Base-by-base conservation (phyloP, 1,140 invertebrate species). In the Lordiphosa stackelbergi region DNA sequence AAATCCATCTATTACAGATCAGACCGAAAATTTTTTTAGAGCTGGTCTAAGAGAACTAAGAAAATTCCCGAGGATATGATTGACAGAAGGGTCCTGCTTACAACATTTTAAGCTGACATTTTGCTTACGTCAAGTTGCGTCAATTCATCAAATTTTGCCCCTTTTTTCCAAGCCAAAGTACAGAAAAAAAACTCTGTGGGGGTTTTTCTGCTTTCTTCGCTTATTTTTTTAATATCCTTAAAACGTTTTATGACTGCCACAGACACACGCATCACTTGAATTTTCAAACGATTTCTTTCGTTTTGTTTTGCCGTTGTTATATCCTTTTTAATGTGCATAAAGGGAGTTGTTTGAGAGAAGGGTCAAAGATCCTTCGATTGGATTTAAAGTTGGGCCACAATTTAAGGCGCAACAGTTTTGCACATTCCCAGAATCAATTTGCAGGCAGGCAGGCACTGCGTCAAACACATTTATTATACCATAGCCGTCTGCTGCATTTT, bases 201-300 rank as follows among this genome's bases (percentile, higher is more conserved):
- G 11, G 8, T 24, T 40, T 9, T 38, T 10, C 19, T 24, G 12
- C 22, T 13, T n/a, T 38, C 22, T n/a, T 13, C n/a, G 16, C 48
- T 38, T 22, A 58, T 47, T 56, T 66, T 66, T 69, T 69, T 69
- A 69, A 69, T 69, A 66, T 69, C 55, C 62, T 48, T 69, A 69
- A 69, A 69, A 69, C 66, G 66, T 69, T 69, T 69, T 69, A 69
- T 55, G 66, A 69, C 62, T 66, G 56, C 37, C 62, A 69, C 53
- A 52, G 56, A 55, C 51, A 42, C 47, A 66, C 47, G 42, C 52
- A 65, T 37, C 59, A 56, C 59, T 68, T 63, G 59, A 68, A 69
- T 22, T 62, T 55, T 66, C 66, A 69, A 69, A 65, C 52, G 62
- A 55, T 54, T 51, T 52, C 24, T 34, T 55, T 19, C 12, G 19